Evolutionary conservation across 35 echinoderm and acorn worm genomes (phyloP).

Genomic region (Stichopus chloronotus): DNA sequence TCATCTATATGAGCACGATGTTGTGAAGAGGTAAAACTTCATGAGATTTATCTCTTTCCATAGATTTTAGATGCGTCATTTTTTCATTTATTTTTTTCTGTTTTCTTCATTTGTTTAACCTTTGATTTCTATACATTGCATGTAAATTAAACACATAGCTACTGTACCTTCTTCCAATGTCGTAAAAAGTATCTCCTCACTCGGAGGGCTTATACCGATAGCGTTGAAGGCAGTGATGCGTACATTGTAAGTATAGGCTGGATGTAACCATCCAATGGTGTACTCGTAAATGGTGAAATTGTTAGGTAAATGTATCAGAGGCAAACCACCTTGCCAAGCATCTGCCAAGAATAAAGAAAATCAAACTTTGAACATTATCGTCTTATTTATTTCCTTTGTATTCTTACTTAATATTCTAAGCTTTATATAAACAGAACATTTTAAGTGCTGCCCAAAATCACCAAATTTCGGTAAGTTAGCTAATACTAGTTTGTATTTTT

Average conservation of each 20-base stretch:
- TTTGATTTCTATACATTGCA: too few species aligned
- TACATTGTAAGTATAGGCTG: constrained; percentile 87
- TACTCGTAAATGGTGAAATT: constrained; percentile 69
- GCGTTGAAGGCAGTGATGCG: constrained; percentile 87
- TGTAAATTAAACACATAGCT: too few species aligned
- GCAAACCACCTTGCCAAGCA: constrained; percentile 90
- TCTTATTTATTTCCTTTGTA: neutral
- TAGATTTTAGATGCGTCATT: neutral
- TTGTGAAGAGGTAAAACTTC: too few species aligned
- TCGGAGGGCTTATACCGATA: constrained; percentile 82
- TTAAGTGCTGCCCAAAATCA: too few species aligned
- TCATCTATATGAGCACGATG: too few species aligned
- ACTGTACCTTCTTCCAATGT: constrained; percentile 90
- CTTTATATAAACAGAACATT: too few species aligned
- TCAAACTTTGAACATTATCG: neutral
- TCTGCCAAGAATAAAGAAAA: constrained; percentile 57
- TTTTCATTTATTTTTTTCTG: too few species aligned
- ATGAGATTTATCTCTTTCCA: neutral
- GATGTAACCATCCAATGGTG: constrained; percentile 79
- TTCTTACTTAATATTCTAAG: too few species aligned
- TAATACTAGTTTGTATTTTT: too few species aligned
- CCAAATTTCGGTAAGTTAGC: too few species aligned
- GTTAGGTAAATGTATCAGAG: constrained; percentile 67
- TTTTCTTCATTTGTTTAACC: too few species aligned
- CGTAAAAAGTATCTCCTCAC: constrained; percentile 78